A percentile compares a stretch with the other conserved stretches of the same genome.
These are phyloP conservation scores for Heliconius congener DNA, from an alignment of 1,140 invertebrate genomes.

Conservation along the genomic window DNA sequence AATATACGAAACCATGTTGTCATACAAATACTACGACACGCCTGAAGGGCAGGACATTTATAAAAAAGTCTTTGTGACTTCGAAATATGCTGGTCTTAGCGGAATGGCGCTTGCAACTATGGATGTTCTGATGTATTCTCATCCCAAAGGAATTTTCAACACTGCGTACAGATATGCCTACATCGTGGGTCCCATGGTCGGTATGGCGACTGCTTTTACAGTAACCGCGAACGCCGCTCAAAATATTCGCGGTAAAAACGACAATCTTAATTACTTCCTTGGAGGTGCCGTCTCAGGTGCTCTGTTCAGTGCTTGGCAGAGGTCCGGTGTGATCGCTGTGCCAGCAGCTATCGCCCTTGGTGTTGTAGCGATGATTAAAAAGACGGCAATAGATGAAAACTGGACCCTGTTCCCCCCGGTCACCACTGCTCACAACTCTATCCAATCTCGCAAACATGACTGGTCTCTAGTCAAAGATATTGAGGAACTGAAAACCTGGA, in stretches of 20 bases:
- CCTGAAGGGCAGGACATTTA: slow-evolving; percentile 86
- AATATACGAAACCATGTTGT: slow-evolving; percentile 45
- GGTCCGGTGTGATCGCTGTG: slow-evolving; percentile 51
- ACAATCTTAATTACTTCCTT: slow-evolving; percentile 83
- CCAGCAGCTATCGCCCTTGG: slow-evolving; percentile 66
- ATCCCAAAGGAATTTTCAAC: slow-evolving; percentile 78
- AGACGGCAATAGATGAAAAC: slow-evolving; percentile 79
- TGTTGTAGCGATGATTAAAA: slow-evolving; percentile 82
- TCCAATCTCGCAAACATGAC: slow-evolving; percentile 57
- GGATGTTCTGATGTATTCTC: slow-evolving; percentile 83
- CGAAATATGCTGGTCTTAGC: slow-evolving; percentile 81
- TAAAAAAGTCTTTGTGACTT: slow-evolving; percentile 83
- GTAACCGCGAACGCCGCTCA: slow-evolving; percentile 82
- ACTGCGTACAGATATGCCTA: slow-evolving; percentile 71
- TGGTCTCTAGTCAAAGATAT: slow-evolving; percentile 64
- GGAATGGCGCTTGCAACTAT: slow-evolving; percentile 78
- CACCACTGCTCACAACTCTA: slow-evolving; percentile 45
- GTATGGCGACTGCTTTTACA: slow-evolving; percentile 85
- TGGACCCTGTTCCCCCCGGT: slow-evolving; percentile 78
- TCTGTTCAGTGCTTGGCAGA: slow-evolving; percentile 82
- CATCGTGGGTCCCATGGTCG: slow-evolving; percentile 83
- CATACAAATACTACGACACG: slow-evolving; percentile 85
- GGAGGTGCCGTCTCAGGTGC: slow-evolving; percentile 83
- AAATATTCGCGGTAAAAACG: slow-evolving; percentile 85
- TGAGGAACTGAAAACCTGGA: slow-evolving; percentile 63